phyloP scores from a whole-genome alignment of 2,797 vertebrate genomes.

The Austrolebias charrua region DNA sequence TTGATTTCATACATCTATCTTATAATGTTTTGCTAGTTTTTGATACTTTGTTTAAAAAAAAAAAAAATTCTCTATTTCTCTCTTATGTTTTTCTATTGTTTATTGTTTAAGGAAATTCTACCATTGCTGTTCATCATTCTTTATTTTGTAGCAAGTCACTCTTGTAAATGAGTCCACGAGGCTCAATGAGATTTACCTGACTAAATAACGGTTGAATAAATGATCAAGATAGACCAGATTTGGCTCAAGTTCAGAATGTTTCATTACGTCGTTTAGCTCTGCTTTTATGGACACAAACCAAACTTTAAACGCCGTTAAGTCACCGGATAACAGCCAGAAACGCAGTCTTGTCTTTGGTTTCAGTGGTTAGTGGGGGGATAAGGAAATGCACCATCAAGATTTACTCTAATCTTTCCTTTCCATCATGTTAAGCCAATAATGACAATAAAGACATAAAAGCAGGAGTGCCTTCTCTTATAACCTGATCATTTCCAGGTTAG shows the following conservation, averaged over 20 bases:
- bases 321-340: slow-evolving; percentile 12
- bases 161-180: too few relatives aligned
- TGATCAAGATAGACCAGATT: not conserved
- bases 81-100: too few relatives aligned
- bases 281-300: slow-evolving; percentile 2
- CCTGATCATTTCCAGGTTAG: slow-evolving; percentile 24
- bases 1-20: too few relatives aligned
- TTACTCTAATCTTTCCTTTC: slow-evolving; percentile 44
- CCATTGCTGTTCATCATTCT: too few relatives aligned
- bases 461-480: slow-evolving; percentile 15
- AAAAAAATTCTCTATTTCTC: too few relatives aligned
- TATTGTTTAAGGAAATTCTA: too few relatives aligned
- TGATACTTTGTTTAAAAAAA: too few relatives aligned
- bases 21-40: too few relatives aligned
- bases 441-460: slow-evolving; percentile 28
- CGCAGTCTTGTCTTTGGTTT: slow-evolving; percentile 16
- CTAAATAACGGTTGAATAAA: too few relatives aligned
- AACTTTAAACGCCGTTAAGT: not conserved
- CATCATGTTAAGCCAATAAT: slow-evolving; percentile 42
- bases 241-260: not conserved
- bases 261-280: not conserved
- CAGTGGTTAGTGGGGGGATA: slow-evolving; percentile 27
- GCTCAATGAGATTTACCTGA: too few relatives aligned
- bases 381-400: slow-evolving; percentile 51
- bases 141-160: too few relatives aligned